Evolutionary conservation across 2,797 vertebrate species (phyloP).

Genomic region (Dermochelys coriacea): DNA sequence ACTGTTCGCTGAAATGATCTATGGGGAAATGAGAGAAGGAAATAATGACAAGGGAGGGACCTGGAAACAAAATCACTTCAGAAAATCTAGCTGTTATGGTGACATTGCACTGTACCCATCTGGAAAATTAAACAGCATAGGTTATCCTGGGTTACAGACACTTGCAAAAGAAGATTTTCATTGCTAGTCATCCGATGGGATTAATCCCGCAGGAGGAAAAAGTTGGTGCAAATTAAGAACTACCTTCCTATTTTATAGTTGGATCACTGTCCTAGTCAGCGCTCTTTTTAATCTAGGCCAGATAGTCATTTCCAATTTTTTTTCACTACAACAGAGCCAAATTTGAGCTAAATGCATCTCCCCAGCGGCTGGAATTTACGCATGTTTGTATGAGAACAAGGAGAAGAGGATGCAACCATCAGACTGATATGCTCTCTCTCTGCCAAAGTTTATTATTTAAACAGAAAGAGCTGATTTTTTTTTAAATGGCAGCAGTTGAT

Average conservation of each 20-base stretch:
- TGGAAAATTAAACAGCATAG: not conserved
- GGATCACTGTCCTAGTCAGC: accelerated
- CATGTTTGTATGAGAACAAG: not conserved
- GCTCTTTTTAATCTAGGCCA: not conserved
- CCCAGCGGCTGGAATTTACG: not conserved
- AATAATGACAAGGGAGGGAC: not conserved
- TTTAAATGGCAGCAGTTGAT: not conserved
- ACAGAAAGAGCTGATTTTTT: not conserved
- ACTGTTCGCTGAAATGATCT: not conserved
- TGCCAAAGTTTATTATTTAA: not conserved
- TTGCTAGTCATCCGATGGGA: not conserved
- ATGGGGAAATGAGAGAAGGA: not conserved
- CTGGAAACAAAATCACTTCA: not conserved
- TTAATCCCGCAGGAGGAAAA: not conserved
- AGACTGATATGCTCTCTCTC: accelerated
- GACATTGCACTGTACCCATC: not conserved
- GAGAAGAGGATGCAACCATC: not conserved
- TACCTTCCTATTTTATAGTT: not conserved
- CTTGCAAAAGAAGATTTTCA: not conserved
- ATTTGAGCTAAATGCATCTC: not conserved
- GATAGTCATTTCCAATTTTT: not conserved
- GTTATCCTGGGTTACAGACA: not conserved
- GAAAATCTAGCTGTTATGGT: not conserved
- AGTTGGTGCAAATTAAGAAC: not conserved
- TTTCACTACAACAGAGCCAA: not conserved